Evolutionary conservation across 2,888 invertebrate species (phyloP).

Genomic region (Ptilodon capucinus): DNA sequence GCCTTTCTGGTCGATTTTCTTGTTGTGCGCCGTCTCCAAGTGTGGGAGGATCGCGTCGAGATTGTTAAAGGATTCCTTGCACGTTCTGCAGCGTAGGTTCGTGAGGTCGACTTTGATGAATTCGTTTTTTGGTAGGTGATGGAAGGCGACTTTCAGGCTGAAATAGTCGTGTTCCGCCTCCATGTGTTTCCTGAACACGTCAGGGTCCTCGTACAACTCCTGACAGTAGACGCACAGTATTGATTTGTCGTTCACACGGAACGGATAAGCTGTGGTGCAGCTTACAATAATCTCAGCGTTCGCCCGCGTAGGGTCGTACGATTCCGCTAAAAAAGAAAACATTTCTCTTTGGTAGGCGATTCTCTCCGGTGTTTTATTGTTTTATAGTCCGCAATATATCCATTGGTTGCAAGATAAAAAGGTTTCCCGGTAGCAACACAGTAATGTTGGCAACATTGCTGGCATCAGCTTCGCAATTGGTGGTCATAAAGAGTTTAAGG

Average conservation of each 20-base stretch:
- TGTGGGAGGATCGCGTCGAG: conserved; percentile 56
- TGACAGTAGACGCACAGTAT: conserved; percentile 75
- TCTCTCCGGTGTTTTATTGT: neutral
- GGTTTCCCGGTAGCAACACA: no score
- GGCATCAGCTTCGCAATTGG: no score
- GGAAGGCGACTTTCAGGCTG: conserved; percentile 61
- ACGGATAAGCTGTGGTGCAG: conserved; percentile 71
- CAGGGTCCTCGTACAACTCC: conserved; percentile 64
- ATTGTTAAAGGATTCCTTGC: conserved; percentile 37
- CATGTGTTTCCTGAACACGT: conserved; percentile 61
- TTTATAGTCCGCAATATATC: no score
- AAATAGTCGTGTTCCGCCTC: conserved; percentile 60
- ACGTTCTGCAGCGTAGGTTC: conserved; percentile 57
- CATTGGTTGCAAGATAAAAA: no score
- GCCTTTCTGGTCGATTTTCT: conserved; percentile 43
- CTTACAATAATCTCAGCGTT: conserved; percentile 68
- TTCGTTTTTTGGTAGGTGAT: conserved; percentile 65
- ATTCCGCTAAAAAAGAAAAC: conserved; percentile 72
- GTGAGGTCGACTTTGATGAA: conserved; percentile 70
- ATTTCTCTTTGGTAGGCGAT: conserved; percentile 31
- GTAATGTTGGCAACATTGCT: no score
- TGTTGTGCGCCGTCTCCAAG: conserved; percentile 43
- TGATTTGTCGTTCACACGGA: conserved; percentile 70
- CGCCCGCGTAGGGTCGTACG: conserved; percentile 62
- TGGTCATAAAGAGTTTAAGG: no score